Evolutionary conservation across 2,888 invertebrate species (phyloP).

Genomic region (Trichopoda pennipes): DNA sequence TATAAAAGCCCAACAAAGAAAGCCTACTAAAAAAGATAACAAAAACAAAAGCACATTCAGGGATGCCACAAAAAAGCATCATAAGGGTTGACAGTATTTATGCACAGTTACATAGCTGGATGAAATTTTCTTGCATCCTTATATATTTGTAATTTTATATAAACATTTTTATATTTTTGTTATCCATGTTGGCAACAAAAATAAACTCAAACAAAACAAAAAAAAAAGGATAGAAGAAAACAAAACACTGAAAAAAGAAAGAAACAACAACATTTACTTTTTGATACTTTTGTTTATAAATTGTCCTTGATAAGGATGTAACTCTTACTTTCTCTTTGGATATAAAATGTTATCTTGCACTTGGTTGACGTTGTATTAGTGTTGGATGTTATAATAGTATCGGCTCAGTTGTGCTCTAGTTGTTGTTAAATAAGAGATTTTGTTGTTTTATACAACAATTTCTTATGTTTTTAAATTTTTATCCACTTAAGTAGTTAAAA

Average conservation of each 20-base stretch:
- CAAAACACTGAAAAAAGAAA: slow-evolving; percentile 10
- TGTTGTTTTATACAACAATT: slow-evolving; percentile 1
- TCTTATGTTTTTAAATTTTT: slow-evolving; percentile 37
- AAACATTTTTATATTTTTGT: slow-evolving; percentile 35
- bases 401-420: slow-evolving; percentile 15
- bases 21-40: slow-evolving; percentile 10
- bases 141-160: slow-evolving; percentile 19
- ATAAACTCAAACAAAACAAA: background rate
- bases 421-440: slow-evolving; percentile 50
- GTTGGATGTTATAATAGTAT: slow-evolving; percentile 12
- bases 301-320: slow-evolving; percentile 78
- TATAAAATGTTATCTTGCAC: slow-evolving; percentile 22
- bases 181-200: slow-evolving; percentile 51
- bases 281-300: slow-evolving; percentile 70
- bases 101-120: slow-evolving; percentile 33
- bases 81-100: slow-evolving; percentile 64
- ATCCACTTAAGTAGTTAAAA: slow-evolving; percentile 58
- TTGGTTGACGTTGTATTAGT: slow-evolving; percentile 24
- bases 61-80: slow-evolving; percentile 55
- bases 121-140: slow-evolving; percentile 37
- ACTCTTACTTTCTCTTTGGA: slow-evolving; percentile 69
- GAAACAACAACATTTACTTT: slow-evolving; percentile 47
- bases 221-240: slow-evolving; percentile 27
- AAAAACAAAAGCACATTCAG: slow-evolving; percentile 46
- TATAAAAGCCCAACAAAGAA: background rate